phyloP scores from a whole-genome alignment of 2,888 invertebrate genomes.

The Podotricha telesiphe region DNA sequence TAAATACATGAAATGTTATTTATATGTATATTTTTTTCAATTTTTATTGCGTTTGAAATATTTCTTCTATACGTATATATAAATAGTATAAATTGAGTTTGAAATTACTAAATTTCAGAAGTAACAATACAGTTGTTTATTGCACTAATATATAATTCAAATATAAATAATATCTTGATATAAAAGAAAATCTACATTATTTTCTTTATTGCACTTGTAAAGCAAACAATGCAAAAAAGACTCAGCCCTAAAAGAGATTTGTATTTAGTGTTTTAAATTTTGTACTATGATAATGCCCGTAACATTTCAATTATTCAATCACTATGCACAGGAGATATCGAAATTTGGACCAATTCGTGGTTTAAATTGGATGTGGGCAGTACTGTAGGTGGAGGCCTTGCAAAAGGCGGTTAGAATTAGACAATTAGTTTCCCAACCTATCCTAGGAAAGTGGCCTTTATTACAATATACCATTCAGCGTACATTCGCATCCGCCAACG shows the following conservation, averaged over 20 bases:
- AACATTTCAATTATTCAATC: constrained; percentile 26
- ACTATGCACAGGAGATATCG: constrained; percentile 30
- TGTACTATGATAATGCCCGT: background rate
- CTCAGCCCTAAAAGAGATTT: too few species aligned
- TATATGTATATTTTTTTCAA: background rate
- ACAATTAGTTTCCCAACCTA: constrained; percentile 55
- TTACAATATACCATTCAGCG: constrained; percentile 59
- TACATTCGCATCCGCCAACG: constrained; percentile 58
- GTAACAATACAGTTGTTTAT: too few species aligned
- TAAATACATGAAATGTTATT: background rate
- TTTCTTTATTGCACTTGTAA: too few species aligned
- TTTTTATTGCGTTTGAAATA: too few species aligned
- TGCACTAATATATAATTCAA: too few species aligned
- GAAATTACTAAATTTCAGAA: background rate
- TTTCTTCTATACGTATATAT: too few species aligned
- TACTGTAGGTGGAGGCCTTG: constrained; percentile 78
- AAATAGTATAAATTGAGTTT: background rate
- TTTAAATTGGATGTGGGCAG: constrained; percentile 80
- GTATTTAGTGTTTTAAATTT: too few species aligned
- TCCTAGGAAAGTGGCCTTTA: constrained; percentile 62
- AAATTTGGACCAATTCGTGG: constrained; percentile 69
- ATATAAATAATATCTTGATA: too few species aligned
- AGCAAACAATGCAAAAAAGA: too few species aligned
- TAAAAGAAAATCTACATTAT: too few species aligned
- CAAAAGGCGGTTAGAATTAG: constrained; percentile 70